Percentiles rank a stretch among this genome's conserved stretches.
phyloP scores from a whole-genome alignment of 2,113 vertebrate species.

The Psophia crepitans region DNA sequence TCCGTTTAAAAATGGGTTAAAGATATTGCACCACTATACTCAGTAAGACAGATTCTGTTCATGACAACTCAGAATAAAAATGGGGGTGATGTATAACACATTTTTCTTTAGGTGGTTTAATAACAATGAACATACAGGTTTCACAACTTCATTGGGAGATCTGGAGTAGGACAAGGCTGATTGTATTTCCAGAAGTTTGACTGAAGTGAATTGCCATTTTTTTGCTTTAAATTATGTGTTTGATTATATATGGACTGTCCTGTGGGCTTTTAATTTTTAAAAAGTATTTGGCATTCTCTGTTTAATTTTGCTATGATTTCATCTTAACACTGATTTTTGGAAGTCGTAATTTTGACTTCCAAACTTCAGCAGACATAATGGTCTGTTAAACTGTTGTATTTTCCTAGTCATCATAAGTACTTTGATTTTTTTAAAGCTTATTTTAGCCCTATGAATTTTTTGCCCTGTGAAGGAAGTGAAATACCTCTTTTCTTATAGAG shows the following conservation, averaged over 20 bases:
- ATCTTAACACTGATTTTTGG: neutral
- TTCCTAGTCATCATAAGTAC: neutral
- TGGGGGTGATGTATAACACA: neutral
- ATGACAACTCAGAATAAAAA: neutral
- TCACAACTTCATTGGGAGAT: neutral
- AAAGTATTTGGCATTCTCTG: neutral
- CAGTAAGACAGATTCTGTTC: neutral
- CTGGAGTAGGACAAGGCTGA: neutral
- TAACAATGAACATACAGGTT: neutral
- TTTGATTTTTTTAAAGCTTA: neutral
- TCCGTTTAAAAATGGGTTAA: slow-evolving; percentile 19
- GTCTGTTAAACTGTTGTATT: neutral
- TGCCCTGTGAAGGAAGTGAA: neutral
- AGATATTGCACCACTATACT: neutral
- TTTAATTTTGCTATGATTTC: neutral
- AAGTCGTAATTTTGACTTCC: neutral
- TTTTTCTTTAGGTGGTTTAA: neutral
- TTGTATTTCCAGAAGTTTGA: neutral
- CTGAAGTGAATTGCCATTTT: neutral
- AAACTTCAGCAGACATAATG: neutral
- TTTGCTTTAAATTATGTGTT: neutral
- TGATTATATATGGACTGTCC: neutral
- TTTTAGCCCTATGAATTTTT: neutral
- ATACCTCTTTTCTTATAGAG: neutral
- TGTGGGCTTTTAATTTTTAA: neutral